Evolutionary conservation across 1,140 invertebrate species (phyloP).

Genomic region (Steinernema feltiae): DNA sequence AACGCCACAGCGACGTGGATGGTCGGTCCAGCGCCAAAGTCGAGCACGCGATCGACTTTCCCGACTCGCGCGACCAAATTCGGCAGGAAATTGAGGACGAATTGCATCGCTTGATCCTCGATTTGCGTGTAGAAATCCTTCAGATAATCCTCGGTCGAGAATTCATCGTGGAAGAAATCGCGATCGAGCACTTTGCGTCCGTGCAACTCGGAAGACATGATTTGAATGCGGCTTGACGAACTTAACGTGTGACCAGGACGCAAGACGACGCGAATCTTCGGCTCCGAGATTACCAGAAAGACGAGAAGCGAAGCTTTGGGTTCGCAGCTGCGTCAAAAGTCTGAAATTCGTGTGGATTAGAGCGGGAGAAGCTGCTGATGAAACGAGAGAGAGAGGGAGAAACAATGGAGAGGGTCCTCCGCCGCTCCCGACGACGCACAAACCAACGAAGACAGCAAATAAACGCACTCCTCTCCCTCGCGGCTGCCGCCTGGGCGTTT

Average conservation of each 20-base stretch:
- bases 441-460: background rate
- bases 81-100: constrained; percentile 51
- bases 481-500: background rate
- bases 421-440: background rate
- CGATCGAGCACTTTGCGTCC: constrained; percentile 30
- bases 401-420: constrained; percentile 9
- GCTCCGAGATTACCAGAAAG: constrained; percentile 22
- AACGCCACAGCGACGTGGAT: constrained; percentile 54
- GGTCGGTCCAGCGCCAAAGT: constrained; percentile 54
- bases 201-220: no score
- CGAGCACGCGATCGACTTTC: constrained; percentile 36
- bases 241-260: constrained; percentile 19
- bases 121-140: constrained; percentile 53
- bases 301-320: background rate
- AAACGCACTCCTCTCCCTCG: background rate
- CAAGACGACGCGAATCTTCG: constrained; percentile 18
- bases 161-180: constrained; percentile 39
- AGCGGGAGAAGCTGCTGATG: background rate
- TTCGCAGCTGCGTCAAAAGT: constrained; percentile 25
- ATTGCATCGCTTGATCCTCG: constrained; percentile 55
- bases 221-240: constrained; percentile 17
- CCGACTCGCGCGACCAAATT: constrained; percentile 44
- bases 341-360: background rate
- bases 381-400: background rate
- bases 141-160: constrained; percentile 45